phyloP scores from a whole-genome alignment of 2,113 vertebrate genomes.

The Cathartes aura region DNA sequence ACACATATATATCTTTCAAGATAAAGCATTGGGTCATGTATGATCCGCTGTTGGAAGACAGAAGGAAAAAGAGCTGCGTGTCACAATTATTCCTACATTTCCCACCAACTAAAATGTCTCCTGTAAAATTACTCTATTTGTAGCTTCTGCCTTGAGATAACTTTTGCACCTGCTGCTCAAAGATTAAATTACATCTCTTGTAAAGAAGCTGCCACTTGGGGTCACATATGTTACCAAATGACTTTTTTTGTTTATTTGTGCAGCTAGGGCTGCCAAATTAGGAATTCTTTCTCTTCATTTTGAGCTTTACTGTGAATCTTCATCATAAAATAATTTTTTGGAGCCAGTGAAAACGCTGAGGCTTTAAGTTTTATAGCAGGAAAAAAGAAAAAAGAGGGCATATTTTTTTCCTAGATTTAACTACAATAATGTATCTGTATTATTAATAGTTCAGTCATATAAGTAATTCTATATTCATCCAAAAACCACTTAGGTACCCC shows the following conservation, averaged over 20 bases:
- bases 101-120: background rate
- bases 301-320: background rate
- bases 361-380: background rate
- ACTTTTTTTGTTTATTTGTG: conserved; percentile 40
- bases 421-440: background rate
- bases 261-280: background rate
- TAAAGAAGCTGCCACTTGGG: conserved; percentile 34
- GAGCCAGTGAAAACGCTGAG: background rate
- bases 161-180: conserved; percentile 61
- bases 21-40: background rate
- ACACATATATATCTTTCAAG: background rate
- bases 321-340: background rate
- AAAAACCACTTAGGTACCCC: background rate
- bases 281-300: background rate
- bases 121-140: conserved; percentile 41
- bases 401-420: background rate
- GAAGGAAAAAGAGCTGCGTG: background rate
- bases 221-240: conserved; percentile 27
- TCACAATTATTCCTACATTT: conserved; percentile 18
- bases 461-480: background rate
- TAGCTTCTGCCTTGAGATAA: conserved; percentile 55
- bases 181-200: conserved; percentile 59
- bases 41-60: background rate
- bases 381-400: background rate
- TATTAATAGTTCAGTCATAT: background rate